A percentile compares a stretch with the other conserved stretches of the same genome.
Conservation (phyloP, 2,797 vertebrate genomes). For the Parotocinclus haroldoi region DNA sequence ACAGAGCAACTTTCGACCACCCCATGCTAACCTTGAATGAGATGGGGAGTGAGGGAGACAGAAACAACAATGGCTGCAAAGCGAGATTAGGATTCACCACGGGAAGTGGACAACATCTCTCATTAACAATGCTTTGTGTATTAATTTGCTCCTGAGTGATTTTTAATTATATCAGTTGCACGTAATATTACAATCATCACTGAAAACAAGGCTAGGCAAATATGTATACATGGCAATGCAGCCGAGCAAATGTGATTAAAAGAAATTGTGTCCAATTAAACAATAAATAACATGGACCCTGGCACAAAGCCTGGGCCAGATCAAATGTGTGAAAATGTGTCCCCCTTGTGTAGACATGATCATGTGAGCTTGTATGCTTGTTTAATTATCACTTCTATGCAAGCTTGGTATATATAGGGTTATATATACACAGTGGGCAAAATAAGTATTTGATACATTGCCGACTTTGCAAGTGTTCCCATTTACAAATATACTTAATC, state of each 20-base stretch:
- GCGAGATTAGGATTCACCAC: constrained; percentile 34
- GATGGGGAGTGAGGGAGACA: neutral
- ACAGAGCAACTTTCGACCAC: neutral
- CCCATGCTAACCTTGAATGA: constrained; percentile 9
- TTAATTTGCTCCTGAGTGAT: constrained; percentile 49
- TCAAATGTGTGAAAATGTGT: neutral
- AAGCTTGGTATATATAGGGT: too few relatives aligned
- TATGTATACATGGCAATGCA: constrained; percentile 28
- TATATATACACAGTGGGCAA: too few relatives aligned
- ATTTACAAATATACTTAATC: too few relatives aligned
- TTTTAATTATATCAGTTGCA: constrained; percentile 45
- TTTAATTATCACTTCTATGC: constrained; percentile 36
- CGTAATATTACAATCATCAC: constrained; percentile 41
- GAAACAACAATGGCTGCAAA: constrained; percentile 1
- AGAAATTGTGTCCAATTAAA: constrained; percentile 38
- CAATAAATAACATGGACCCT: constrained; percentile 32
- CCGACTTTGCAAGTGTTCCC: too few relatives aligned
- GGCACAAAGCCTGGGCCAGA: constrained; percentile 1
- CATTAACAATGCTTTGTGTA: constrained; percentile 40
- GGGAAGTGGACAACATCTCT: constrained; percentile 27
- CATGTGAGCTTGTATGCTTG: constrained; percentile 11
- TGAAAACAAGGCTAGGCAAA: constrained; percentile 41
- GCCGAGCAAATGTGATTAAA: constrained; percentile 42
- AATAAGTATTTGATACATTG: too few relatives aligned
- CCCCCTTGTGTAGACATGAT: neutral